Evolutionary conservation across 2,797 vertebrate species (phyloP), one percentile per base, ranked within the genome.

Genomic region (Scolopax rusticola): DNA sequence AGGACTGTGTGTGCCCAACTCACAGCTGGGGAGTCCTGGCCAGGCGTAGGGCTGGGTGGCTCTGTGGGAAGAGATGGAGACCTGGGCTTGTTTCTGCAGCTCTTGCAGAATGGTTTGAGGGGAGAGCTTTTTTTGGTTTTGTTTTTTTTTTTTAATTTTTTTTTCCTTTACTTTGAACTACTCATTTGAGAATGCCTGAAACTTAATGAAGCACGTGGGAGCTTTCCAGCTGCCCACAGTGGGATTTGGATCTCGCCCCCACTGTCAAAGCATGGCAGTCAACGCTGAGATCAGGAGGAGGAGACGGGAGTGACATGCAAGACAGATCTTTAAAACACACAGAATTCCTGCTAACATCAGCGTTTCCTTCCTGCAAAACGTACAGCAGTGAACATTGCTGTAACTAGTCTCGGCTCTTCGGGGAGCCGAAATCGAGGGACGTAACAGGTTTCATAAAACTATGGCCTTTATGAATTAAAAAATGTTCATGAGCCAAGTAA

Each of bases 281-380:
- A 60, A 2, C 0, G 15, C 81, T 87, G 75, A 81, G 70, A 82
- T 89, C 47, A 86, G 93, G 85, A 94, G 82, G 68, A 91, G 54
- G 51, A 78, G 83, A 45, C 0, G 2, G 51, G 30, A 90, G 19
- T 74, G 83, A 57, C 68, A 27, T 67, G 73, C 3, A 1, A 80
- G 48, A 53, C 54, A 50, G 43, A 56, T 93, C 77, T 93, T 76
- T 53, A 69, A 76, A 84, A 76, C 24, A 36, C 1, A 3, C 32
- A 30, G n/a, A 33, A 56, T 60, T 93, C 45, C 60, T 91, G 87
- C 84, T 92, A 64, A 16, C 56, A 57, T 91, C 88, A 96, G 87
- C 91, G 0, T 70, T 95, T 89, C 59, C 43, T 84, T 76, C 17
- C 40, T 75, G 20, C 24, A 3, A 93, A 95, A 96, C 1, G 0